Percentiles rank a stretch among this genome's conserved stretches.
Evolutionary conservation across 1,140 invertebrate species (phyloP).

Genomic region (Chrysomallon squamiferum): DNA sequence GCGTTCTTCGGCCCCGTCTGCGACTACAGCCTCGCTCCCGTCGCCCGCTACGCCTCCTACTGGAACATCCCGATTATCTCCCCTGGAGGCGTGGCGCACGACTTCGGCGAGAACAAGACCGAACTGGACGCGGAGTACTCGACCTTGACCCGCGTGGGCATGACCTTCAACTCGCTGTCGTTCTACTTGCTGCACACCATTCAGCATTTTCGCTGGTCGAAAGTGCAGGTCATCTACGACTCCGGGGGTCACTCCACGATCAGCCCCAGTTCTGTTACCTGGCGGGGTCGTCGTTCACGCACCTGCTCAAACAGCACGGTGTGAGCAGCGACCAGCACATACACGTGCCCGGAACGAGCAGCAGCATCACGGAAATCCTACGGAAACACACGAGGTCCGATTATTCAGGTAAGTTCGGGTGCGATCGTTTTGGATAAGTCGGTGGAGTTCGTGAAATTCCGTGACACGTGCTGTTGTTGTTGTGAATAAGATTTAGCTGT

Average conservation of each 20-base stretch:
- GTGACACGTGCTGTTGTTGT: too few species aligned
- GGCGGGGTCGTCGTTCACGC: constrained; percentile 14
- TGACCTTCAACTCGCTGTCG: constrained; percentile 76
- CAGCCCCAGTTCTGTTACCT: constrained; percentile 64
- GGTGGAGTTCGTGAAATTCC: too few species aligned
- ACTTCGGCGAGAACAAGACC: constrained; percentile 67
- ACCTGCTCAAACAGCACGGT: constrained; percentile 59
- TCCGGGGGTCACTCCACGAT: constrained; percentile 67
- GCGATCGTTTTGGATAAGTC: too few species aligned
- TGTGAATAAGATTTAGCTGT: too few species aligned
- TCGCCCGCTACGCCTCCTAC: constrained; percentile 81
- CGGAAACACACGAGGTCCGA: constrained; percentile 33
- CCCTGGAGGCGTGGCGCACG: constrained; percentile 80
- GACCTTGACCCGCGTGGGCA: constrained; percentile 22
- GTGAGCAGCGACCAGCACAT: constrained; percentile 63
- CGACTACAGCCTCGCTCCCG: constrained; percentile 88
- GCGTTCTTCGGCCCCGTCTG: constrained; percentile 89
- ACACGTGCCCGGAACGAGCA: constrained; percentile 57
- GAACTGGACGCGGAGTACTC: constrained; percentile 9
- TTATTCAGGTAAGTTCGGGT: constrained; percentile 50
- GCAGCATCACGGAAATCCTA: constrained; percentile 63
- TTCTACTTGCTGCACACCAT: constrained; percentile 72
- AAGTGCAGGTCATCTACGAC: constrained; percentile 74
- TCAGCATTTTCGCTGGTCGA: constrained; percentile 70
- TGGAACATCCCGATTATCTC: constrained; percentile 88